Conservation (phyloP, 2,888 invertebrate genomes). For the Sepioteuthis lessoniana region DNA sequence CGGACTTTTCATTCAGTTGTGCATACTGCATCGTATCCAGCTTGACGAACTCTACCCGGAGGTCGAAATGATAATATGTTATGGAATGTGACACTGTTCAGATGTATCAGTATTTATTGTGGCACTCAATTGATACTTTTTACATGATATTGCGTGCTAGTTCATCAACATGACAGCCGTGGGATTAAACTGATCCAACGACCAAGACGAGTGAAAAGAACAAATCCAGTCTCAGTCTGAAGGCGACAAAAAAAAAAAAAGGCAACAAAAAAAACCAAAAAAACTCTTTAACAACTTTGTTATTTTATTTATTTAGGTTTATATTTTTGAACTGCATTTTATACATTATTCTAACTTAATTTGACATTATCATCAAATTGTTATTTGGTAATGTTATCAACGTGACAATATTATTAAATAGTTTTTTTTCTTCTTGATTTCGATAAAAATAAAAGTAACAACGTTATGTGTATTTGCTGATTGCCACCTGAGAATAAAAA, state of each 20-base stretch:
- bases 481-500: too few species aligned
- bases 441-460: too few species aligned
- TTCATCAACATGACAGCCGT: conserved; percentile 1
- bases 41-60: not conserved
- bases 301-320: too few species aligned
- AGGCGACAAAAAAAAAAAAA: not conserved
- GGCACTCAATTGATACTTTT: not conserved
- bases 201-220: not conserved
- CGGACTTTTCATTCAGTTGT: not conserved
- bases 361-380: too few species aligned
- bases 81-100: conserved; percentile 23
- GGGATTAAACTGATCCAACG: not conserved
- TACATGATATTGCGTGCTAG: not conserved
- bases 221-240: not conserved
- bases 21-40: not conserved
- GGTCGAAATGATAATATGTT: conserved; percentile 20
- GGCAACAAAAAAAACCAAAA: too few species aligned
- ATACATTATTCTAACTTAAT: too few species aligned
- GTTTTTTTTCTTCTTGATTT: too few species aligned
- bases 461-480: too few species aligned
- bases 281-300: too few species aligned
- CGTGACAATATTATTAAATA: too few species aligned
- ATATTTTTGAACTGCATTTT: too few species aligned
- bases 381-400: too few species aligned
- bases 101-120: conserved; percentile 6